Evolutionary conservation across 2,113 vertebrate species (phyloP).

Genomic region (Caloenas nicobarica): DNA sequence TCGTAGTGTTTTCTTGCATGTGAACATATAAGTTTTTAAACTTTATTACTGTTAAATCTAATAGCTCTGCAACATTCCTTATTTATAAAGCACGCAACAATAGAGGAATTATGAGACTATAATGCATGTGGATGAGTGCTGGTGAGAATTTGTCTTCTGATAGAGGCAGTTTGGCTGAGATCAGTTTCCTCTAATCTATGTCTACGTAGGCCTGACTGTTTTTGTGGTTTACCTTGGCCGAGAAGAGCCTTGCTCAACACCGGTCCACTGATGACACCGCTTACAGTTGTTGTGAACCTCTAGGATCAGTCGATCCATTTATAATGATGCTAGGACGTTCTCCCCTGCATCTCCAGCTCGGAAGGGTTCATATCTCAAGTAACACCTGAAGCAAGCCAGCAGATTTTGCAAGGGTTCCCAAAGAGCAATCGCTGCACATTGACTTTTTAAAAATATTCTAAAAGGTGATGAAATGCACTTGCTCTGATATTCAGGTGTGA

Average conservation of each 20-base stretch:
- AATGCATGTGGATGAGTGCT: background rate
- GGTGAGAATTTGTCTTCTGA: background rate
- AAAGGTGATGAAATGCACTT: background rate
- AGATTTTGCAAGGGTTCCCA: background rate
- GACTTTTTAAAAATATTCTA: background rate
- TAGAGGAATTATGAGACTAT: background rate
- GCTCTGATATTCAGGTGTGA: background rate
- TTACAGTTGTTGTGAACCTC: background rate
- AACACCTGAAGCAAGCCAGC: background rate
- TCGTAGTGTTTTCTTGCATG: background rate
- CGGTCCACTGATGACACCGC: background rate
- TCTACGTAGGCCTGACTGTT: background rate
- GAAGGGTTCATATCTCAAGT: background rate
- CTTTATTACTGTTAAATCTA: background rate
- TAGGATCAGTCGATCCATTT: background rate
- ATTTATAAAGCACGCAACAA: background rate
- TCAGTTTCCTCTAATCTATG: background rate
- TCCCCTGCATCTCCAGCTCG: background rate
- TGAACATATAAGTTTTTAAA: background rate
- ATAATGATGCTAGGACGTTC: background rate
- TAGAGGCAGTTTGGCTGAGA: background rate
- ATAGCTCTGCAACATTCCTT: background rate
- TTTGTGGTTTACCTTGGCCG: background rate
- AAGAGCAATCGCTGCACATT: background rate
- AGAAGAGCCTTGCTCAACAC: background rate